Evolutionary conservation across 1,140 invertebrate genomes (phyloP).

Genomic region (Thrips palmi): DNA sequence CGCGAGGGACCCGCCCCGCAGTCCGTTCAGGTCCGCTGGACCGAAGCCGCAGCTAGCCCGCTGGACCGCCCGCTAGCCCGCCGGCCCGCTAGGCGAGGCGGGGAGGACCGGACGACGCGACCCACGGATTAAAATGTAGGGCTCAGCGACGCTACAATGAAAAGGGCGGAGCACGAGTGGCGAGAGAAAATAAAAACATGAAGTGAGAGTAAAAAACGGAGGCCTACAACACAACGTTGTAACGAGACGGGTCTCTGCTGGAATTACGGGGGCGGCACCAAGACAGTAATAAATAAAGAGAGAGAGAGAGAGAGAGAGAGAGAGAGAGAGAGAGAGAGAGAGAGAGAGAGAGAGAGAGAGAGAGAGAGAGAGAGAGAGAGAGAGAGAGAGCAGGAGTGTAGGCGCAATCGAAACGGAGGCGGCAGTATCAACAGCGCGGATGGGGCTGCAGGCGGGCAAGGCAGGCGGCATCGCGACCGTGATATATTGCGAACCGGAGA

Average conservation of each 20-base stretch:
- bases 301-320: slow-evolving; percentile 9
- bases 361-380: slow-evolving; percentile 8
- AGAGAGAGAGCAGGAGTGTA: slow-evolving; percentile 5
- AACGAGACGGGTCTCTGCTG: no score
- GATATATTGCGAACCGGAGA: slow-evolving; percentile 3
- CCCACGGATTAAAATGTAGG: neutral
- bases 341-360: slow-evolving; percentile 9
- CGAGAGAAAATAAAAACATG: neutral
- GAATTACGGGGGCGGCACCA: no score
- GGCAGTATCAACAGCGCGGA: slow-evolving; percentile 3
- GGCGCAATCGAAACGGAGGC: neutral
- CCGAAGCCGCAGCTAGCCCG: no score
- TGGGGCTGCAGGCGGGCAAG: slow-evolving; percentile 5
- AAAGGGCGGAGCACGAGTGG: neutral
- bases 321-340: slow-evolving; percentile 9
- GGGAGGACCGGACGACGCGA: neutral
- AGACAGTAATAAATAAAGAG: slow-evolving; percentile 4
- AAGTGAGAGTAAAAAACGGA: slow-evolving; percentile 1
- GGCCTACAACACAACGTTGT: no score
- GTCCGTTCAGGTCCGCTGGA: no score
- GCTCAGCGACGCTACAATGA: neutral
- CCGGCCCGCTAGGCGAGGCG: no score
- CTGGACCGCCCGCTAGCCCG: no score
- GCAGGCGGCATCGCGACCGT: slow-evolving; percentile 2
- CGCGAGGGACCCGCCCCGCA: no score